Evolutionary conservation across 2,888 invertebrate species (phyloP), one percentile per base, ranked within the genome.

Genomic region (Ornithoptera priamus): DNA sequence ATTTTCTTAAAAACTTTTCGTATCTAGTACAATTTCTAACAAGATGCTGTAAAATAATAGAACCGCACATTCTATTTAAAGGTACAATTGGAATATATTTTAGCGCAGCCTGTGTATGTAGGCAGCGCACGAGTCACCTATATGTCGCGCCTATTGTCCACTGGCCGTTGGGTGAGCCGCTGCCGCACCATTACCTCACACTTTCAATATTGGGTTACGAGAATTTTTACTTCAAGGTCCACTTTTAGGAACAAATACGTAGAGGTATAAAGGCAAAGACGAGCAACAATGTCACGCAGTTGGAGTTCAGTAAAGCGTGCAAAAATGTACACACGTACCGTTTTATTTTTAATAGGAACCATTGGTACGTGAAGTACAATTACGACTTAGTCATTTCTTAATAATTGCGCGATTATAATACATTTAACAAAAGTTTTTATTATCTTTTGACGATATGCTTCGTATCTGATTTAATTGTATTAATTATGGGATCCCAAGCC

Each of bases 141-240:
- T 88, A 83, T 90, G 91, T 92, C 91, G 86, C 91, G 83, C 92
- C 92, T 88, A 91, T 91, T 91, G 91, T 91, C 90, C 88, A 83
- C 80, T 81, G 83, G 79, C 82, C 84, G 79, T 84, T 88, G 92
- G 92, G 90, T 85, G 91, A 90, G 90, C 88, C 91, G 81, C 85
- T 81, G 77, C 81, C 78, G 76, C 78, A 78, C 80, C 84, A 88
- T 92, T 92, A 92, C 92, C 89, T 92, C 92, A 92, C 84, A 89
- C 90, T 87, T 87, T 86, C 92, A 88, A 92, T 92, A 92, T 90
- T 90, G 89, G 89, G 89, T 90, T 92, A 92, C 92, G 89, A 92
- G 90, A 90, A 92, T 89, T 90, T 60, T 90, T 90, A 85, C 89
- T 87, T 89, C 92, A 92, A 92, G 92, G 92, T 83, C 86, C 84